Percentiles rank a stretch among this genome's conserved stretches.
phyloP scores from a whole-genome alignment of 2,888 invertebrate genomes.

The Eueremaeus valkanovi region DNA sequence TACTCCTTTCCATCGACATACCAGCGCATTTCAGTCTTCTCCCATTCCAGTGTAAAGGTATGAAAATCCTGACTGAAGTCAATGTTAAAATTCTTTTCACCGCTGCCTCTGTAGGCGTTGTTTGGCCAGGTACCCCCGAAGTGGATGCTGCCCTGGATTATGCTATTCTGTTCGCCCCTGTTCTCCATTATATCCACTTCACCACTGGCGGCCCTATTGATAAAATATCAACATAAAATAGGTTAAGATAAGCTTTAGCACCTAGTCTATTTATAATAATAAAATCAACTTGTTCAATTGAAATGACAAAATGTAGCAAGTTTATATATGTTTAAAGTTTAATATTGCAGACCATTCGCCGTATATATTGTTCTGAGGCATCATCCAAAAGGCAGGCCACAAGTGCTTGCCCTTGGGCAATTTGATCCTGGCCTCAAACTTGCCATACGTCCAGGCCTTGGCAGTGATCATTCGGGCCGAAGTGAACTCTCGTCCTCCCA shows the following conservation, averaged over 20 bases:
- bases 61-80: slow-evolving; percentile 61
- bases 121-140: slow-evolving; percentile 61
- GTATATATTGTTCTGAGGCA: slow-evolving; percentile 63
- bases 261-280: too few species aligned
- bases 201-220: slow-evolving; percentile 52
- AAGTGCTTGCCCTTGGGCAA: slow-evolving; percentile 69
- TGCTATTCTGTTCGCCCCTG: slow-evolving; percentile 60
- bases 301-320: too few species aligned
- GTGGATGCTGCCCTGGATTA: slow-evolving; percentile 59
- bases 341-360: slow-evolving; percentile 61
- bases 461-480: slow-evolving; percentile 33
- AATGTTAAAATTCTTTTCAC: slow-evolving; percentile 47
- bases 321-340: too few species aligned
- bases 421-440: slow-evolving; percentile 63
- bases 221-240: not conserved
- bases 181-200: slow-evolving; percentile 67
- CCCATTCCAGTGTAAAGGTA: slow-evolving; percentile 65
- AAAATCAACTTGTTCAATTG: too few species aligned
- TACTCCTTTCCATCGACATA: slow-evolving; percentile 49
- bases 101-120: slow-evolving; percentile 59
- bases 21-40: slow-evolving; percentile 56
- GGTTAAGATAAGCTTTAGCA: slow-evolving; percentile 50
- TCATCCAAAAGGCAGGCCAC: slow-evolving; percentile 67
- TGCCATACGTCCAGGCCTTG: slow-evolving; percentile 57
- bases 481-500: slow-evolving; percentile 15